Base-by-base conservation (phyloP, 2,113 vertebrate genomes). In the Myanophis thanlyinensis region DNA sequence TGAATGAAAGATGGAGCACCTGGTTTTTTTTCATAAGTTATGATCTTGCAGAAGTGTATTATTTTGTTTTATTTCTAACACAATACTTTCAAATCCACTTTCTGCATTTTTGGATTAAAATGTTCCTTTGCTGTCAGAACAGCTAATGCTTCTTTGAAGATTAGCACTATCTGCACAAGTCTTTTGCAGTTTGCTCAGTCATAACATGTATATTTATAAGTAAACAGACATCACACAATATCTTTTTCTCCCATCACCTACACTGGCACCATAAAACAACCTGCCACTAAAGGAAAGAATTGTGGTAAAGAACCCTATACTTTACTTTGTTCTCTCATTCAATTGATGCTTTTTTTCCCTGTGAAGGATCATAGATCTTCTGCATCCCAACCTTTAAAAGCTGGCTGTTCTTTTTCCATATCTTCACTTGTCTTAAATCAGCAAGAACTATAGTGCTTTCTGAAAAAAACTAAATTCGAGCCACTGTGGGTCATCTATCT, bases 381-480 rank as follows among this genome's bases (percentile, higher is more conserved):
- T 48, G 22, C 52, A 92, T 87, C 13, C 52, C 49, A 30, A 49
- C 54, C 85, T 51, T 91, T 40, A 48, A 20, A 52, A 48, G 25
- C 27, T 90, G 56, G 40, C 0, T 0, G 44, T 90, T 80, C 12
- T 56, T 91, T 59, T 93, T 88, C 27, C 90, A 10, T 49, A 92
- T 88, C 51, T 10, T 88, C 49, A 2, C 2, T 1, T 9, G 91
- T 96, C 93, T 89, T 27, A 85, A 92, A 94, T 88, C 51, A 95
- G 3, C 62, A 91, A 44, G 53, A 91, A 95, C 90, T 92, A 80
- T 46, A 88, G 53, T 91, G 27, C 91, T 95, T 93, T 94, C 85
- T 49, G 62, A 30, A 90, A 49, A 80, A 40, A 91, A 35, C 44
- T 30, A 12, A 44, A 94, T 92, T 93, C 92, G 93, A 94, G 88